Conservation (phyloP, 2,113 vertebrate genomes). For the Arothron firmamentum region DNA sequence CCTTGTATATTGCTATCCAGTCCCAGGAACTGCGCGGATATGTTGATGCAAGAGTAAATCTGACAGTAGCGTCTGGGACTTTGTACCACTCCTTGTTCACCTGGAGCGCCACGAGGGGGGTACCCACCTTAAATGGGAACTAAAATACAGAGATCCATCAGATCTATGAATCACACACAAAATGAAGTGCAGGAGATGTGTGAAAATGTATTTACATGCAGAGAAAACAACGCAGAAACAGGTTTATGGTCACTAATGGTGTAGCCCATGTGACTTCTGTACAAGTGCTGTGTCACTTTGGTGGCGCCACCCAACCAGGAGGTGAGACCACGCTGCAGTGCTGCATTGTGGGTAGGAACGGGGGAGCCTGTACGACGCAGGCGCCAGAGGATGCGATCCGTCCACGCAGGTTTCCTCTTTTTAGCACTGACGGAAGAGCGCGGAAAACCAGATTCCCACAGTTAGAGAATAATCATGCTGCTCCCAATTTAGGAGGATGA, state of each 20-base stretch:
- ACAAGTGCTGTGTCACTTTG: conserved; percentile 84
- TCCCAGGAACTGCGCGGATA: conserved; percentile 96
- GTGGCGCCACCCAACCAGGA: conserved; percentile 74
- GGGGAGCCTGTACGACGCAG: conserved; percentile 79
- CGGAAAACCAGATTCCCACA: not conserved
- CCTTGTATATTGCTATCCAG: conserved; percentile 97
- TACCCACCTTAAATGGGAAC: conserved; percentile 86
- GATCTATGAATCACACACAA: not conserved
- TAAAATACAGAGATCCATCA: conserved; percentile 40
- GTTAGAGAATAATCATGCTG: not conserved
- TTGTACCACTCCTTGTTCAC: conserved; percentile 88
- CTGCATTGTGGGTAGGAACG: conserved; percentile 73
- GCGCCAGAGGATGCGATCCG: conserved; percentile 95
- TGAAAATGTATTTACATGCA: conserved; percentile 78
- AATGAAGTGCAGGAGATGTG: not conserved
- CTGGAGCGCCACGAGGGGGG: conserved; percentile 82
- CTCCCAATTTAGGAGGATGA: not conserved
- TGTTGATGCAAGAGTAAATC: conserved; percentile 77
- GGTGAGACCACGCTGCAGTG: conserved; percentile 70
- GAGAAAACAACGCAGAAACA: conserved; percentile 85
- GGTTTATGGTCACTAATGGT: conserved; percentile 95
- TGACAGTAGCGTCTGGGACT: conserved; percentile 83
- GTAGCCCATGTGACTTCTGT: conserved; percentile 94
- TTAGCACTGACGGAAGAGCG: conserved; percentile 77
- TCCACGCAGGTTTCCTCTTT: conserved; percentile 98